Evolutionary conservation across 2,113 vertebrate species (phyloP), one percentile per base, ranked within the genome.

Genomic region (Corydoras maculifer): DNA sequence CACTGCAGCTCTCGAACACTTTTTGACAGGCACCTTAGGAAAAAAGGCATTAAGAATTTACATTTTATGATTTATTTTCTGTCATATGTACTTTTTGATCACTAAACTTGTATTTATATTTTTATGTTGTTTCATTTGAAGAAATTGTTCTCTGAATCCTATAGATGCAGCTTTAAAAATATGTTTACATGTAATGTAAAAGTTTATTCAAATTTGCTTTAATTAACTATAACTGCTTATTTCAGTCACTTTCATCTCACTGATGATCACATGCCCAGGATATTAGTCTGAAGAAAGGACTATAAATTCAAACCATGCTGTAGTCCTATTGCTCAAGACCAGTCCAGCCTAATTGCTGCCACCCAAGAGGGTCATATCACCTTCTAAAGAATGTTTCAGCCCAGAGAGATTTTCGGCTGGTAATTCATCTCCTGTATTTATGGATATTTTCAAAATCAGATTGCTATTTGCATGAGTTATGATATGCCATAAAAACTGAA

Each of bases 171-270:
- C 55, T 51, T 76, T 30, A 69, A 69, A 25, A 81, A 78, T 71
- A 80, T 69, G 65, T 54, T 76, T 58, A 31, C 75, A 43, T 15
- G 67, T 82, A 73, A 84, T 78, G 69, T 82, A 59, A 55, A 75
- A 59, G 55, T 71, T 74, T 51, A 79, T 85, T 86, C 72, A 75
- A 80, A 84, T 87, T 74, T 82, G 70, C 78, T 25, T 73, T 72
- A 84, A 81, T 86, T 84, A 82, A 76, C 81, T 59, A 74, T 53
- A 67, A 84, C 78, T 60, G 79, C 60, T 50, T 32, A 78, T 75
- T 82, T 53, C 63, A 78, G 67, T 80, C 54, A 57, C 80, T 25
- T 25, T 25, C 18, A 2, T 25, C 18, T 25, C 18, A 25, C 18
- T 25, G 18, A 25, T 25, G 18, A 25, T 2, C 18, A 25, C 18